Conservation (phyloP, 2,113 vertebrate genomes). For the Glareola pratincola region DNA sequence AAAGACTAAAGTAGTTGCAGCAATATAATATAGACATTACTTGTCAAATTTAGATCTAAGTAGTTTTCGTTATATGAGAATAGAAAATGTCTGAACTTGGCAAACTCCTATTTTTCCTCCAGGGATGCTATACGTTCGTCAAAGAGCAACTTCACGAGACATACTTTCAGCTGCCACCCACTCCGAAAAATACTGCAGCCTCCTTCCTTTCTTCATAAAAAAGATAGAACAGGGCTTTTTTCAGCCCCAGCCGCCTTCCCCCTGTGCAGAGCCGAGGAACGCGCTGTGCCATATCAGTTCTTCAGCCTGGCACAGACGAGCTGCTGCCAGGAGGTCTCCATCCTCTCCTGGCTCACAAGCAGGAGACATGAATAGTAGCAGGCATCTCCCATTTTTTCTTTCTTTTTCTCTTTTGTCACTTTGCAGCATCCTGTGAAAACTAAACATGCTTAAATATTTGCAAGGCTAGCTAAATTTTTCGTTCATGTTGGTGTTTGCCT, state of each 20-base stretch:
- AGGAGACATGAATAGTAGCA: neutral
- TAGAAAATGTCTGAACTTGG: slow-evolving; percentile 1
- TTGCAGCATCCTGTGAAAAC: neutral
- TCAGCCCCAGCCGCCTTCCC: neutral
- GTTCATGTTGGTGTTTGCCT: neutral
- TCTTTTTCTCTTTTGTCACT: neutral
- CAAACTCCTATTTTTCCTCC: slow-evolving; percentile 27
- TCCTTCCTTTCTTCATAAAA: neutral
- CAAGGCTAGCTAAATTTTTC: neutral
- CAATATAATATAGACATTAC: slow-evolving; percentile 23
- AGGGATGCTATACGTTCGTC: neutral
- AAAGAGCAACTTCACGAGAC: neutral
- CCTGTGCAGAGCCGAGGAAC: accelerated
- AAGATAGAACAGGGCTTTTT: neutral
- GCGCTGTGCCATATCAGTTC: accelerated
- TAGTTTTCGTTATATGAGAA: slow-evolving; percentile 3
- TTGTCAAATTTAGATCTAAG: slow-evolving; percentile 57
- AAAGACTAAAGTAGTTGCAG: slow-evolving; percentile 20
- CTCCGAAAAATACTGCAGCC: neutral
- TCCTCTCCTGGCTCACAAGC: neutral
- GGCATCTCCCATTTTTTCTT: neutral
- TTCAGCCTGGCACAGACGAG: neutral
- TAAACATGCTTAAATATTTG: neutral
- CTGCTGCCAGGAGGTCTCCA: too few relatives aligned
- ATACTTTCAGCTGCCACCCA: neutral